A percentile compares a stretch with the other conserved stretches of the same genome.
These are phyloP conservation scores for Metopolophium dirhodum DNA, from an alignment of 1,140 invertebrate species.

Conservation along the genomic window DNA sequence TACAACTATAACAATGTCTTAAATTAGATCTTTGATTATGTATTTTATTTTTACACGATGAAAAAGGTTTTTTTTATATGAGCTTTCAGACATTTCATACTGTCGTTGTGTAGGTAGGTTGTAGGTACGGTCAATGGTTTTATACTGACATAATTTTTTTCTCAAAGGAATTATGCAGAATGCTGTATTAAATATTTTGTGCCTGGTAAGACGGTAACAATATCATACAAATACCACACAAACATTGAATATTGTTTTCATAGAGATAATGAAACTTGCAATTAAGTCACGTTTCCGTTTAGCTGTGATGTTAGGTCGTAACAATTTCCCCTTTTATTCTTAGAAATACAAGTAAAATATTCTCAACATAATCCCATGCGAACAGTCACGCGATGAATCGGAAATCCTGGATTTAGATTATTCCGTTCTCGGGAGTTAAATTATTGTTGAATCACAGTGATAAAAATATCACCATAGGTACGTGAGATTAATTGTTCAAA, in stretches of 20 bases:
- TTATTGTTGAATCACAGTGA: not conserved
- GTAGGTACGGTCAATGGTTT: not conserved
- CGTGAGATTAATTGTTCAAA: not conserved
- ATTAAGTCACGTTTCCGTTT: not conserved
- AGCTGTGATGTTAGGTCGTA: not conserved
- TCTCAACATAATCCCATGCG: not conserved
- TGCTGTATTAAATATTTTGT: not conserved
- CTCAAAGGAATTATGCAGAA: not conserved
- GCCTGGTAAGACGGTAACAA: not conserved
- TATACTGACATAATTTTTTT: not conserved
- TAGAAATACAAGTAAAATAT: not conserved
- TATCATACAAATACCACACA: not conserved
- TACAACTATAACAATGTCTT: not conserved
- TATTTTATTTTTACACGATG: not conserved
- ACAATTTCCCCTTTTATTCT: not conserved
- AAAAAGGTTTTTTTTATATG: not conserved
- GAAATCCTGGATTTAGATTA: not conserved
- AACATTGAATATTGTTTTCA: not conserved
- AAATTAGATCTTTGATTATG: not conserved
- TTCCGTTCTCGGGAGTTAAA: not conserved
- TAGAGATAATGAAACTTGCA: not conserved
- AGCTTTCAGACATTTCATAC: not conserved
- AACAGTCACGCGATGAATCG: not conserved
- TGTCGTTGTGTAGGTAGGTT: not conserved
- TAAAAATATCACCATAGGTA: not conserved